These are phyloP conservation scores for Amorpha juglandis DNA, from an alignment of 2,888 invertebrate species.

Conservation along the genomic window DNA sequence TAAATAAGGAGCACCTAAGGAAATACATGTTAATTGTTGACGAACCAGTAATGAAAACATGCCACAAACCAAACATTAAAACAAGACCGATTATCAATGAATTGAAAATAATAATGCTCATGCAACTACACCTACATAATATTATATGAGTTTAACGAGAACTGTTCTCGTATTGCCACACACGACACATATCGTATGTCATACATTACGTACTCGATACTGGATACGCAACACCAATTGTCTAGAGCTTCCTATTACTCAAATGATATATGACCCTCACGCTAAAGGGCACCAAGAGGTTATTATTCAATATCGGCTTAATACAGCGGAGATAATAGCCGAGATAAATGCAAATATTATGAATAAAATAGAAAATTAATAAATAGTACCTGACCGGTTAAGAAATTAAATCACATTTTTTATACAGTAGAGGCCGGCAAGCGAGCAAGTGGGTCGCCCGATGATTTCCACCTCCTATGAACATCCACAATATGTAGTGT, in stretches of 20 bases:
- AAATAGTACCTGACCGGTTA: too few species aligned
- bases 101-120: constrained; percentile 11
- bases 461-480: too few species aligned
- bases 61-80: neutral
- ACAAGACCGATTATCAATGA: constrained; percentile 9
- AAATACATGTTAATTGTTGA: neutral
- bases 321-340: neutral
- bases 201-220: constrained; percentile 32
- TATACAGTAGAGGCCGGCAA: too few species aligned
- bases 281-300: neutral
- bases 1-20: too few species aligned
- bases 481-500: too few species aligned
- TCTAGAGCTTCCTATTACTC: constrained; percentile 32
- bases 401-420: too few species aligned
- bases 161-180: constrained; percentile 33
- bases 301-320: constrained; percentile 2
- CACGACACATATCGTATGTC: constrained; percentile 12
- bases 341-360: neutral
- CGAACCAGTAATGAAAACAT: neutral
- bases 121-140: neutral
- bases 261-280: constrained; percentile 4
- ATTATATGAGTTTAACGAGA: constrained; percentile 25
- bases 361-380: too few species aligned
- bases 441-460: too few species aligned
- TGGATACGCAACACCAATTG: constrained; percentile 35